Base-by-base conservation (phyloP, 1,140 invertebrate species). In the Formica selysi region DNA sequence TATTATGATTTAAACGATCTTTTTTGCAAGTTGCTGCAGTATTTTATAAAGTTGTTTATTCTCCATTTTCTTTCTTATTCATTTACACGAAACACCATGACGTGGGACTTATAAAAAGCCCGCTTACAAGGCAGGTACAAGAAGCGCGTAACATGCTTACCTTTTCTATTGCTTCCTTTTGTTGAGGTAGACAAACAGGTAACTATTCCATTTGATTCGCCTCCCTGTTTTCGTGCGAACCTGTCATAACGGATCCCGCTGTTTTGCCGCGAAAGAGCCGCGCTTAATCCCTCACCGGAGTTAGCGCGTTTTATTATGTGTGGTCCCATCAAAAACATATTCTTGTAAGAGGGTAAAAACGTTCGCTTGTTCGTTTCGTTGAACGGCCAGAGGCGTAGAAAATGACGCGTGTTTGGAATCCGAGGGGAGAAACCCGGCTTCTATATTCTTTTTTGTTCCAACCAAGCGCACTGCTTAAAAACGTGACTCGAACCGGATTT, bases 401-500 rank as follows among this genome's bases (percentile, higher is more conserved):
- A 81, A 73, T 81, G 51, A 83, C 54, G 38, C 22, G 5, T 71
- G 36, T 44, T 81, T 59, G 79, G 29, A 48, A 61, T 73, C 38
- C 38, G 4, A 19, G 16, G 78, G 38, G 19, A 54, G 44, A 61
- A 61, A 36, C 79, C 54, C 38, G 54, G 38, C 19, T 16, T 76
- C 36, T 71, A 19, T 51, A 51, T 86, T 80, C 41, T 85, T 86
- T 78, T 89, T 86, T 89, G 64, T 86, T 41, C 13, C 29, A 38
- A 32, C 26, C 78, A 44, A 13, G 38, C 19, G 7, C 11, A n/a
- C 57, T 74, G 73, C 61, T 80, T 68, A 87, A 90, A 92, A 92
- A 91, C 71, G 64, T 59, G 71, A 74, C 68, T 70, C 89, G 65
- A 84, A 89, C 87, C 87, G 91, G 91, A 90, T 92, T 92, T 92